Conservation (phyloP, 2,797 vertebrate genomes). For the Acanthornis magna region DNA sequence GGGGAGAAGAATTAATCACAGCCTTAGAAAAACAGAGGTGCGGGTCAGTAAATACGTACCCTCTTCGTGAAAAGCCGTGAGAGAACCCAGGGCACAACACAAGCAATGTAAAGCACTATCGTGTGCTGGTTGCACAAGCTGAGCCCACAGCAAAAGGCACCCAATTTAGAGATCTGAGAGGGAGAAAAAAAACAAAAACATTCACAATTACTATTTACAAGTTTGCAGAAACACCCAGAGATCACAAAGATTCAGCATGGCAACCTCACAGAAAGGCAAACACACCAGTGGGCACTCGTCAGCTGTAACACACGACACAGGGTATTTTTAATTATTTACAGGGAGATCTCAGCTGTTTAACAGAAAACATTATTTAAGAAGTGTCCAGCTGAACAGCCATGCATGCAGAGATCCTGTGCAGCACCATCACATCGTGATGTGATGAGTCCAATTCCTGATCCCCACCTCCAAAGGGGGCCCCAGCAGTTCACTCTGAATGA, state of each 20-base stretch:
- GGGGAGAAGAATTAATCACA: background rate
- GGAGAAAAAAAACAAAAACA: background rate
- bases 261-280: background rate
- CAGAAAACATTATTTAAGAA: background rate
- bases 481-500: background rate
- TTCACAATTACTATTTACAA: background rate
- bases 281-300: rapidly evolving
- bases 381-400: background rate
- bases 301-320: background rate
- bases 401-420: background rate
- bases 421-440: background rate
- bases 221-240: background rate
- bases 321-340: background rate
- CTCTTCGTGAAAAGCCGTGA: conserved; percentile 73
- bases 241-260: background rate
- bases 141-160: conserved; percentile 91
- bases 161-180: conserved; percentile 83
- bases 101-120: conserved; percentile 83
- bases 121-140: conserved; percentile 97
- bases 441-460: background rate
- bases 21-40: background rate
- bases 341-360: background rate
- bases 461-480: background rate
- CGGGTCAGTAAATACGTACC: conserved; percentile 73
- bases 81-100: conserved; percentile 89